Percentiles rank a stretch among this genome's conserved stretches.
These are phyloP conservation scores for Uloborus diversus DNA, from an alignment of 1,140 invertebrate species.

Conservation along the genomic window DNA sequence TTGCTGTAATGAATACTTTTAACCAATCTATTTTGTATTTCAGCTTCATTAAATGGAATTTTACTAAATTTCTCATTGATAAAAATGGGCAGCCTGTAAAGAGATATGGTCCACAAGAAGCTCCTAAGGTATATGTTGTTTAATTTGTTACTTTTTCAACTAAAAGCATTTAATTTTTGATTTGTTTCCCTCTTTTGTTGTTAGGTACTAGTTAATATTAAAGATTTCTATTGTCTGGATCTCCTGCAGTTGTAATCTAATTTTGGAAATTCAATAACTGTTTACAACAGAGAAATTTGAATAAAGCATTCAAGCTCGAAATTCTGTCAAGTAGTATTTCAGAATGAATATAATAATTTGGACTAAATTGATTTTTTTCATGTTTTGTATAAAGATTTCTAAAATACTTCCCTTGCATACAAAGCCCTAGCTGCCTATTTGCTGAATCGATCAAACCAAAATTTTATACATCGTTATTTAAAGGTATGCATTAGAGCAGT, in stretches of 20 bases:
- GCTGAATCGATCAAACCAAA: no score
- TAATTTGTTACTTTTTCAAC: background rate
- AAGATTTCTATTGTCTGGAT: background rate
- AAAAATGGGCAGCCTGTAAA: slow-evolving; percentile 85
- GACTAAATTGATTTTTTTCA: no score
- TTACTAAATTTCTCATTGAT: slow-evolving; percentile 93
- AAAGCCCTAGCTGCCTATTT: no score
- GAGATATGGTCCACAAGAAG: slow-evolving; percentile 78
- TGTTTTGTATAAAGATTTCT: no score
- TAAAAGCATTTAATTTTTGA: background rate
- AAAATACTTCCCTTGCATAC: no score
- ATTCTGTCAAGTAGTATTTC: background rate
- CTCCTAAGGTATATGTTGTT: slow-evolving; percentile 72
- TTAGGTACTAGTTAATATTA: background rate
- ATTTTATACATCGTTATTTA: no score
- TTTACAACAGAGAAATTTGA: background rate
- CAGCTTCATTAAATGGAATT: slow-evolving; percentile 93
- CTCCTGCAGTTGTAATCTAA: background rate
- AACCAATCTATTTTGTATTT: background rate
- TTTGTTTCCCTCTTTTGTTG: background rate
- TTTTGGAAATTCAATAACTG: background rate
- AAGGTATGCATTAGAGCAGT: no score
- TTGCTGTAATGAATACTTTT: slow-evolving; percentile 1
- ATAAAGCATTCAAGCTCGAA: background rate
- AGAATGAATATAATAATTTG: no score